Evolutionary conservation across 2,797 vertebrate species (phyloP).

Genomic region (Lerista edwardsae): DNA sequence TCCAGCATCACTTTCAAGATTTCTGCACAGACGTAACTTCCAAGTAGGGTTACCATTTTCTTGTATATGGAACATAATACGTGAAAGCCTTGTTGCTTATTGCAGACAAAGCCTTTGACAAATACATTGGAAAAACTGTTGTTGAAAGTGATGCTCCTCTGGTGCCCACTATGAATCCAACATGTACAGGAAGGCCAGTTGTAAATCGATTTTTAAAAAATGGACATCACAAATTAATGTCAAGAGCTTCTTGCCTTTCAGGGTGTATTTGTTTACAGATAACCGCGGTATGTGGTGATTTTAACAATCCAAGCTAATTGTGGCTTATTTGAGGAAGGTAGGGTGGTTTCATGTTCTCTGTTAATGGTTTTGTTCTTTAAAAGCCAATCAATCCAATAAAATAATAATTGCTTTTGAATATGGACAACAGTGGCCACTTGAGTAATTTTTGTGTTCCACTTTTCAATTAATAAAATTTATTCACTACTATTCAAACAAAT

Average conservation of each 20-base stretch:
- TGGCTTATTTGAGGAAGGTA: not conserved
- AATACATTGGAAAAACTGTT: not conserved
- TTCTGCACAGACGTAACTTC: not conserved
- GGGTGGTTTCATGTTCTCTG: not conserved
- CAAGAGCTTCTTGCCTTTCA: not conserved
- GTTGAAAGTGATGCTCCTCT: not conserved
- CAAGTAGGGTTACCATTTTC: no score
- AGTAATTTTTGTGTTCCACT: no score
- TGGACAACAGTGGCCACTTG: not conserved
- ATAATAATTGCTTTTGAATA: not conserved
- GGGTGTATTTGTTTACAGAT: not conserved
- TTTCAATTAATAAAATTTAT: no score
- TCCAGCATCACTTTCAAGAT: not conserved
- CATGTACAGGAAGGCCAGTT: not conserved
- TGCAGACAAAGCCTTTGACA: not conserved
- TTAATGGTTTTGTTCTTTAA: not conserved
- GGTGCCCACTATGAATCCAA: not conserved
- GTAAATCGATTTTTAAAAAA: not conserved
- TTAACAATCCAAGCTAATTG: not conserved
- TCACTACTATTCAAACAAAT: no score
- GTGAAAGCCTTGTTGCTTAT: not conserved
- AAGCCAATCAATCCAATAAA: not conserved
- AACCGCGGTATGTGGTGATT: not conserved
- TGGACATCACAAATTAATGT: not conserved
- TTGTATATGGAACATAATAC: not conserved